Evolutionary conservation across 2,113 vertebrate species (phyloP), one percentile per base, ranked within the genome.

Genomic region (Corvus cornix): DNA sequence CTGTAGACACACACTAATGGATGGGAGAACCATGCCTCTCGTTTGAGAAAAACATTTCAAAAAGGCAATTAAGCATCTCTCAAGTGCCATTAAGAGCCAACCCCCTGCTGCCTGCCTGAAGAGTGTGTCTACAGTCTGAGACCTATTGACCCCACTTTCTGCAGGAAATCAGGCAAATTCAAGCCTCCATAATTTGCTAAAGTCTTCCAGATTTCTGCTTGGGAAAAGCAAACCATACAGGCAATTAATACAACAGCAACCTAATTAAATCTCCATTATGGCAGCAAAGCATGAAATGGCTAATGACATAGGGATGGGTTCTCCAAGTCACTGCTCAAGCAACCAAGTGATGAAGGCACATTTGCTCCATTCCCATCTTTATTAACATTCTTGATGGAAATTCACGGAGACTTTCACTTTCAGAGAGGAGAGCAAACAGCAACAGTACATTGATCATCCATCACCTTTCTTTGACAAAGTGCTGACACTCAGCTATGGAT

Each of bases 71-170:
- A 98, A 97, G 95, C 96, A 97, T 97, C 97, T 98, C 98, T 97
- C 93, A 98, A 98, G 97, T 97, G 97, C 97, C 96, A 96, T 97
- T 97, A 97, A 98, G 95, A 97, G 97, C 86, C 95, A 96, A 96
- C 97, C 98, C 97, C 98, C 98, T 97, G 98, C 98, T 98, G 98
- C 97, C 97, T 96, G 97, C 97, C 95, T 97, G 89, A 94, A 97
- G 96, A 98, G 97, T 96, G 96, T 97, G 98, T 98, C 98, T 98
- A 98, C 97, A 97, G 98, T 98, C 98, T 98, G 98, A 97, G 98
- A 98, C 98, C 98, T 98, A 93, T 96, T 98, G 98, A 98, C 98
- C 98, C 95, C 94, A 97, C 97, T 97, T 98, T 98, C 97, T 98
- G 96, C 98, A 98, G 97, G 98, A 98, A 98, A 98, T 97, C 97